Evolutionary conservation across 2,888 invertebrate genomes (phyloP), one percentile per base, ranked within the genome.

Genomic region (Nesidiocoris tenuis): DNA sequence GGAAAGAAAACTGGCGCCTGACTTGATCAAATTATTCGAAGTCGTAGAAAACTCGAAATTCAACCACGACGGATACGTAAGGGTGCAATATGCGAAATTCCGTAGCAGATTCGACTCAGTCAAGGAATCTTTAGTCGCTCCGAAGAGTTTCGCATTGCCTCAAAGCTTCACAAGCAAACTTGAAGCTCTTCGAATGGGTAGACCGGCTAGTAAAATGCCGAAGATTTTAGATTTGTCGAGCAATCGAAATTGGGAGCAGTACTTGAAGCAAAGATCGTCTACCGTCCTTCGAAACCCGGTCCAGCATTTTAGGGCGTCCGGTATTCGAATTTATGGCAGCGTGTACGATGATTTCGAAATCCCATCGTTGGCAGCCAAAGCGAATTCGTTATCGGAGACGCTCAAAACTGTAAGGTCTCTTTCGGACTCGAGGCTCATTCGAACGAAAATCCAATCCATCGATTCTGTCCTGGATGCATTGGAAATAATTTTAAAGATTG

Each of bases 31-130:
- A 1, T 18, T 65, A 1, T 65, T 17, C 18, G 18, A 39, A 19
- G 65, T 24, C 1, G 25, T 65, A 9, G 25, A 24, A 24, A 25
- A 64, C 24, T 3, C 18, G 9, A 65, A 25, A 18, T 19, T 25
- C 5, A 39, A 65, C 9, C 39, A 65, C 39, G 65, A 65, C 17
- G 65, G 65, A 1, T 19, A 17, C 17, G n/a, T 65, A 1, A 23
- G 65, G 25, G 65, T 65, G n/a, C 39, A 39, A 17, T 65, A 65
- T 9, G 65, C 65, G 1, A 24, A 65, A 18, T 65, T 65, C 7
- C 24, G 65, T 5, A 65, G 25, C 0, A 24, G 39, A 3, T 9
- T 65, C 1, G 39, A 25, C 17, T 16, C 12, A 2, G 17, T 65
- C 0, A 2, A 25, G 18, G 65, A 17, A n/a, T 39, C 17, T 19